Conservation (phyloP, 2,888 invertebrate genomes). For the Hedya salicella region DNA sequence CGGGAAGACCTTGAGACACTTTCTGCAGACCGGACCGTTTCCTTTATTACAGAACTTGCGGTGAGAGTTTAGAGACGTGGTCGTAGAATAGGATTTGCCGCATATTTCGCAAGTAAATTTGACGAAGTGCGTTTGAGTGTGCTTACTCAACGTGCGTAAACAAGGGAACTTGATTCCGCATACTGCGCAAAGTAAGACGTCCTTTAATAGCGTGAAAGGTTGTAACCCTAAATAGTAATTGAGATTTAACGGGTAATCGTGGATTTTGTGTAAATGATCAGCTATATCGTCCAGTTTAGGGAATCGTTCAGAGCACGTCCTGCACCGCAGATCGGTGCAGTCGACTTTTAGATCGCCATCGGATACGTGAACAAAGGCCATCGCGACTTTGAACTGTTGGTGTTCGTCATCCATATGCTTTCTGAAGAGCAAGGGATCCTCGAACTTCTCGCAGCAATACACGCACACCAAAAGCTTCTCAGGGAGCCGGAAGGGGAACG, state of each 20-base stretch:
- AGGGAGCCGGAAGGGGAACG: slow-evolving; percentile 60
- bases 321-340: slow-evolving; percentile 59
- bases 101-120: slow-evolving; percentile 62
- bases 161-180: slow-evolving; percentile 57
- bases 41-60: slow-evolving; percentile 52
- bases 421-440: slow-evolving; percentile 54
- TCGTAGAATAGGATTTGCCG: slow-evolving; percentile 58
- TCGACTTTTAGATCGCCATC: slow-evolving; percentile 57
- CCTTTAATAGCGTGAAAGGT: slow-evolving; percentile 57
- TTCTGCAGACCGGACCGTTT: slow-evolving; percentile 52
- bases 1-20: slow-evolving; percentile 56
- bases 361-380: slow-evolving; percentile 51
- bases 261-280: slow-evolving; percentile 55
- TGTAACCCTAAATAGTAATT: slow-evolving; percentile 56
- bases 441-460: slow-evolving; percentile 55
- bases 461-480: slow-evolving; percentile 53
- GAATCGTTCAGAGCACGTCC: slow-evolving; percentile 52
- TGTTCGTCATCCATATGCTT: slow-evolving; percentile 58
- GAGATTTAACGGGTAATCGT: slow-evolving; percentile 52
- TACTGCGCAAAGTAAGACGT: slow-evolving; percentile 53
- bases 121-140: slow-evolving; percentile 58
- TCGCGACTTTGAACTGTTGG: slow-evolving; percentile 50
- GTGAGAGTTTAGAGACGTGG: slow-evolving; percentile 53
- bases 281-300: slow-evolving; percentile 52
- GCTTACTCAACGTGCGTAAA: slow-evolving; percentile 57